These are phyloP conservation scores for Papilio elwesi DNA, from an alignment of 2,888 invertebrate species.

Conservation along the genomic window DNA sequence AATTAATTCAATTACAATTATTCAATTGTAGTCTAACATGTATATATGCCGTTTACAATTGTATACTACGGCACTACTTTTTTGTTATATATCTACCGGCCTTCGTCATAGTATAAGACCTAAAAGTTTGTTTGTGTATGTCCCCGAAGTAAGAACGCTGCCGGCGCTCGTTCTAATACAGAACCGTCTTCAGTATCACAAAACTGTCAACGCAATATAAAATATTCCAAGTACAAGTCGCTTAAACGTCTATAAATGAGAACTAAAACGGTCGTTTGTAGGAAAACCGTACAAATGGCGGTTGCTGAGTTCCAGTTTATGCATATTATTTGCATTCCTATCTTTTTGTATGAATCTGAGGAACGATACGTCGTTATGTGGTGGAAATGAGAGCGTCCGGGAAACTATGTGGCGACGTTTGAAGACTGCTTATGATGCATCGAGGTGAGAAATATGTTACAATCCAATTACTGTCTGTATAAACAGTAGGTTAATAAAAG, in stretches of 20 bases:
- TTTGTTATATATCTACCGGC: too few species aligned
- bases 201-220: neutral
- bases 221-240: neutral
- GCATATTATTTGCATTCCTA: conserved; percentile 37
- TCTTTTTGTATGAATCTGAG: conserved; percentile 27
- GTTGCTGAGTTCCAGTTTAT: conserved; percentile 29
- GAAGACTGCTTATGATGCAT: neutral
- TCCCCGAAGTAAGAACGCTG: too few species aligned
- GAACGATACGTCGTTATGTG: conserved; percentile 27
- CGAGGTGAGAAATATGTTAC: conserved; percentile 25
- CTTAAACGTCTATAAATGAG: conserved; percentile 15
- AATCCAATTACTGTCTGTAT: neutral
- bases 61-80: too few species aligned
- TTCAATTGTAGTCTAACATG: too few species aligned
- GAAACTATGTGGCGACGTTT: conserved; percentile 18
- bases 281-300: conserved; percentile 24
- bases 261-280: conserved; percentile 28
- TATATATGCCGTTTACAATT: too few species aligned
- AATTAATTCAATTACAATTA: too few species aligned
- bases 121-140: too few species aligned
- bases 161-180: neutral
- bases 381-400: conserved; percentile 31
- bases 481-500: conserved; percentile 24
- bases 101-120: too few species aligned
- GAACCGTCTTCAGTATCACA: neutral